phyloP scores from a whole-genome alignment of 2,888 invertebrate genomes.

The Lasioglossum villosulum region DNA sequence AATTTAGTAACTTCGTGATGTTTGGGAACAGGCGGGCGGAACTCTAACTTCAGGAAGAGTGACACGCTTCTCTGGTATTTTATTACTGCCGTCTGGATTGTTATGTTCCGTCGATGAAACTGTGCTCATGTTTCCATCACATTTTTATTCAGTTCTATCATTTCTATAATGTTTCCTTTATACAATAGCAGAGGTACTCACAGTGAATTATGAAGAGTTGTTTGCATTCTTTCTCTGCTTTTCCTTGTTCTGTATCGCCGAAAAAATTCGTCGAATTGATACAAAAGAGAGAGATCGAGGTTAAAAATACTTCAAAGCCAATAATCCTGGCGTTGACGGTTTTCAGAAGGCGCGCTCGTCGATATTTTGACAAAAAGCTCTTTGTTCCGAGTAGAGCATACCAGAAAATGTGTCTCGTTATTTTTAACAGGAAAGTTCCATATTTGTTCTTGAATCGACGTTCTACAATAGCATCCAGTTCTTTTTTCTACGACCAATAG shows the following conservation, averaged over 20 bases:
- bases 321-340: background rate
- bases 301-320: background rate
- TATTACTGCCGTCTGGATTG: background rate
- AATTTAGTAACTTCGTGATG: constrained; percentile 5
- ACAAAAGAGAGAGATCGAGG: background rate
- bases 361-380: background rate
- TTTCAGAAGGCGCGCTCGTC: background rate
- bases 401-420: background rate
- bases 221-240: background rate
- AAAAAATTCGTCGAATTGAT: background rate
- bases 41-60: background rate
- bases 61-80: background rate
- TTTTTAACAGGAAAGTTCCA: background rate
- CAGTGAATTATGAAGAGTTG: background rate
- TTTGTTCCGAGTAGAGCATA: background rate
- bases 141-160: too few relatives aligned
- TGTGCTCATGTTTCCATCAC: background rate
- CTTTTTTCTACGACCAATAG: background rate
- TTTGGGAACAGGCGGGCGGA: background rate
- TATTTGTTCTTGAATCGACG: background rate
- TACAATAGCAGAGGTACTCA: background rate
- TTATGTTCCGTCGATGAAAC: background rate
- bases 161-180: background rate
- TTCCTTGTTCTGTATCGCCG: background rate
- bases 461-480: background rate